phyloP scores from a whole-genome alignment of 2,797 vertebrate genomes.

The Parambassis ranga region DNA sequence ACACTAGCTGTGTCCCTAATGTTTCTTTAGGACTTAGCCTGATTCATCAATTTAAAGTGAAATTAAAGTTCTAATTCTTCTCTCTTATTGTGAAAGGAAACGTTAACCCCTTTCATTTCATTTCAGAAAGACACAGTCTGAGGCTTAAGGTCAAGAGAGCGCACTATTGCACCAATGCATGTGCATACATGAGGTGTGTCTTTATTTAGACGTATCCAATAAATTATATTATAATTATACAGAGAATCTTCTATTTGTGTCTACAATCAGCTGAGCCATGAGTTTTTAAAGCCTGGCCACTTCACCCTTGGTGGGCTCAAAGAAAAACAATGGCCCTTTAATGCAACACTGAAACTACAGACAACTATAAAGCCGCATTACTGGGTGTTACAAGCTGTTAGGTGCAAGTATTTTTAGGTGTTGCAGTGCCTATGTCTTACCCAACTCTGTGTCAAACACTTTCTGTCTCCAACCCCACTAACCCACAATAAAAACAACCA shows the following conservation, averaged over 20 bases:
- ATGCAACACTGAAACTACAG: not conserved
- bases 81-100: not conserved
- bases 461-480: constrained; percentile 30
- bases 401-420: not conserved
- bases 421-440: not conserved
- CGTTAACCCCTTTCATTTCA: not conserved
- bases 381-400: not conserved
- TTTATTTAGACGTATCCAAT: too few relatives aligned
- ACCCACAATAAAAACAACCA: constrained; percentile 43
- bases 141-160: too few relatives aligned
- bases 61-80: not conserved
- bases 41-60: not conserved
- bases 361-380: not conserved
- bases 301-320: too few relatives aligned
- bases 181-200: too few relatives aligned
- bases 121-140: too few relatives aligned
- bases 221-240: too few relatives aligned
- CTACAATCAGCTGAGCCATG: too few relatives aligned
- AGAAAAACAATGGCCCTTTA: not conserved
- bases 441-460: constrained; percentile 1
- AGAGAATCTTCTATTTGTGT: not conserved
- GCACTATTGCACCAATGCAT: too few relatives aligned
- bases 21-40: not conserved
- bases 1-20: not conserved
- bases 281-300: too few relatives aligned